Percentiles rank a stretch among this genome's conserved stretches.
These are phyloP conservation scores for Limonius californicus DNA, from an alignment of 1,140 invertebrate species.

Conservation along the genomic window DNA sequence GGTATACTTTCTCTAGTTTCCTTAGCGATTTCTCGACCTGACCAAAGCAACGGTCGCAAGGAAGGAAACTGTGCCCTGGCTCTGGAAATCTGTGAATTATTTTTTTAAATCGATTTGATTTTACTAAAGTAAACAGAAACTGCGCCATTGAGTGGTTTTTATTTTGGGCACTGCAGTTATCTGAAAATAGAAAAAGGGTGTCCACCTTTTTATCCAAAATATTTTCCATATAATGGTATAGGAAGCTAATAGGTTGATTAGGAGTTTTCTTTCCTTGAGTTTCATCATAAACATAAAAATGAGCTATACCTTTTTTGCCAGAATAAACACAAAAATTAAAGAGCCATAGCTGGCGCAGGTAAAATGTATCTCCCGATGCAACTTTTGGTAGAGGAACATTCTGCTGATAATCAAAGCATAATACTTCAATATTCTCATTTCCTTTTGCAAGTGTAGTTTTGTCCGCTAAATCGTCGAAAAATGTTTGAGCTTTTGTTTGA, in stretches of 20 bases:
- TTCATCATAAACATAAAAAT: constrained; percentile 27
- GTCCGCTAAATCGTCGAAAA: constrained; percentile 6
- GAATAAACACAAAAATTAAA: constrained; percentile 26
- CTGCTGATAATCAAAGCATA: constrained; percentile 25
- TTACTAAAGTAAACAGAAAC: constrained; percentile 2
- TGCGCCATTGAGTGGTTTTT: constrained; percentile 19
- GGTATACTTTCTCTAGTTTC: background rate
- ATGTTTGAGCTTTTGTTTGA: no score
- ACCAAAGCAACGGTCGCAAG: constrained; percentile 18
- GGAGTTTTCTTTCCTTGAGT: constrained; percentile 7
- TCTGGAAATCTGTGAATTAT: constrained; percentile 19
- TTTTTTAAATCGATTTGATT: background rate
- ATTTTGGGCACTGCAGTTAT: constrained; percentile 20
- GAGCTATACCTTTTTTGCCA: constrained; percentile 9
- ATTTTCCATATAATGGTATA: constrained; percentile 10
- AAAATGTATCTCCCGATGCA: constrained; percentile 23
- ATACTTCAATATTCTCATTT: background rate
- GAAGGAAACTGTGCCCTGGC: constrained; percentile 16
- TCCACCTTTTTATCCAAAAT: constrained; percentile 16
- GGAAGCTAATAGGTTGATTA: constrained; percentile 20
- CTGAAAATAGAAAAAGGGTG: constrained; percentile 16
- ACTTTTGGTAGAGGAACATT: constrained; percentile 24
- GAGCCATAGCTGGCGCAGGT: constrained; percentile 22
- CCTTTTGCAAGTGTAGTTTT: constrained; percentile 7
- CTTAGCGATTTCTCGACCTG: constrained; percentile 3